Conservation (phyloP, 1,140 invertebrate species). For the Sinella curviseta region DNA sequence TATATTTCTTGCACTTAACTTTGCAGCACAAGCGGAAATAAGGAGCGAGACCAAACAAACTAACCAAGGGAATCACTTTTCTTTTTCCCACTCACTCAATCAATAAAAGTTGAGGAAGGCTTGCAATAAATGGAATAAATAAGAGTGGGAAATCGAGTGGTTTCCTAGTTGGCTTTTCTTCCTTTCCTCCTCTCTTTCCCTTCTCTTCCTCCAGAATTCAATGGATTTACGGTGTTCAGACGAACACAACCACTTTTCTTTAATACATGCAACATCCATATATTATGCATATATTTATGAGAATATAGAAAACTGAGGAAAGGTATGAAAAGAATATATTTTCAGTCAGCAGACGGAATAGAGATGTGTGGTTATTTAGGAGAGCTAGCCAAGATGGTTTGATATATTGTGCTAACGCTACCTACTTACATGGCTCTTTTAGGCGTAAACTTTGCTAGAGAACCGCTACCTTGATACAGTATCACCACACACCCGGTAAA, state of each 20-base stretch:
- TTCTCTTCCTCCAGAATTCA: neutral
- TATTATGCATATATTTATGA: neutral
- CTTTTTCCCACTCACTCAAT: neutral
- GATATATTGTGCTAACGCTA: no score
- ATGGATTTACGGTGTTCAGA: neutral
- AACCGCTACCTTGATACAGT: neutral
- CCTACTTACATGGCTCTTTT: neutral
- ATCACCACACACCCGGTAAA: neutral
- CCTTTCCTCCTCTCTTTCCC: neutral
- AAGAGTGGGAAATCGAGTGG: constrained; percentile 15
- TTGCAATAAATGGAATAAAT: constrained; percentile 10
- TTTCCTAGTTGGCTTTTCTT: neutral
- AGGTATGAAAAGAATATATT: neutral
- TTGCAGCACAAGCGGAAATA: no score
- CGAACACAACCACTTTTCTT: neutral
- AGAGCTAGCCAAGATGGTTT: neutral
- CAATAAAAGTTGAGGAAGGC: constrained; percentile 15
- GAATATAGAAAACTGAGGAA: neutral
- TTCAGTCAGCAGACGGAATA: neutral
- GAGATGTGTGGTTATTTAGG: no score
- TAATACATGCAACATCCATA: neutral
- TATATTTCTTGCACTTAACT: no score
- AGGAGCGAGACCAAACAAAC: no score
- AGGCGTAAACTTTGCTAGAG: neutral
- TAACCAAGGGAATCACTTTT: no score